Evolutionary conservation across 2,113 vertebrate genomes (phyloP).

Genomic region (Centropus bengalensis): DNA sequence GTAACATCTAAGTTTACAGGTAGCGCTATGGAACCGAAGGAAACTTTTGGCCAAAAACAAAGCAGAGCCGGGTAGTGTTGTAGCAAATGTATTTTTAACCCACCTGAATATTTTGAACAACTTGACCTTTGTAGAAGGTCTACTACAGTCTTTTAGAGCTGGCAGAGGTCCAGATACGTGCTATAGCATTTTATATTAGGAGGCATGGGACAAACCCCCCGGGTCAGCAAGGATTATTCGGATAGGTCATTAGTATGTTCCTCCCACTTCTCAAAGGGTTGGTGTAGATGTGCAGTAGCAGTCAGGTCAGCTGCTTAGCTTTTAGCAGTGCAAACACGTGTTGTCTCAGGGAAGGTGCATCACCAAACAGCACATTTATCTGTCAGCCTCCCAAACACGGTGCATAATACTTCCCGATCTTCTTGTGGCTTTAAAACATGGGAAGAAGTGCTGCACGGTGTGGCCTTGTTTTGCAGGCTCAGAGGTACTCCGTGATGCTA

Average conservation of each 20-base stretch:
- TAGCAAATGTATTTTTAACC: not conserved
- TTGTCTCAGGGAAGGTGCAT: not conserved
- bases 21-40: not conserved
- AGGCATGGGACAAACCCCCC: not conserved
- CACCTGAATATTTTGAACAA: not conserved
- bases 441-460: not conserved
- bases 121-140: not conserved
- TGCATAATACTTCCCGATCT: conserved; percentile 24
- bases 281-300: not conserved
- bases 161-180: not conserved
- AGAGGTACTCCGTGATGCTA: not conserved
- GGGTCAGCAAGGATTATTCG: not conserved
- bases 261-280: not conserved
- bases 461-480: not conserved
- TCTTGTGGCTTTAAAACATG: not conserved
- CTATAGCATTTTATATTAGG: not conserved
- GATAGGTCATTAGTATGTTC: not conserved
- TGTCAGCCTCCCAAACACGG: not conserved
- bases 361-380: not conserved
- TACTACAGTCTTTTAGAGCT: not conserved
- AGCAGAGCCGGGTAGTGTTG: not conserved
- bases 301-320: not conserved
- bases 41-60: not conserved
- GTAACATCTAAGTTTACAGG: not conserved
- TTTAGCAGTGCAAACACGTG: not conserved